phyloP scores from a whole-genome alignment of 2,113 vertebrate species.

The Columba janthina region DNA sequence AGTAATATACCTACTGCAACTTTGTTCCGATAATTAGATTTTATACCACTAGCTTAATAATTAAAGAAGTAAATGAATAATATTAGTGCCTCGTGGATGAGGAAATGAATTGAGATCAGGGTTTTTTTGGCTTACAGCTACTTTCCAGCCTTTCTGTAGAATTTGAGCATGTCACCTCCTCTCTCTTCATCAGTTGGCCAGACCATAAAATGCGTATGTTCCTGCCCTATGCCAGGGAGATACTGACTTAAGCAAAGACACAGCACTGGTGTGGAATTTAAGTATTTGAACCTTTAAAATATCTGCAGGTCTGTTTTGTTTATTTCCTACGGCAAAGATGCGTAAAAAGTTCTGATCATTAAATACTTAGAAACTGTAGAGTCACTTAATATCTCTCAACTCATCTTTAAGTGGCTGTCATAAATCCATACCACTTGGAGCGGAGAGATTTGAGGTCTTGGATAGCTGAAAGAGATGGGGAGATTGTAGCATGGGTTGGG shows the following conservation, averaged over 20 bases:
- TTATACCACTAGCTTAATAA: not conserved
- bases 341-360: not conserved
- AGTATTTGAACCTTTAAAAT: not conserved
- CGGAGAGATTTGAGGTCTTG: not conserved
- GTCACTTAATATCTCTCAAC: not conserved
- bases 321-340: not conserved
- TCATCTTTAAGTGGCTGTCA: not conserved
- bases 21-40: not conserved
- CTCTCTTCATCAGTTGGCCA: not conserved
- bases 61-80: not conserved
- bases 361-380: not conserved
- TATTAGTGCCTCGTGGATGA: not conserved
- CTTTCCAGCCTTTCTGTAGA: not conserved
- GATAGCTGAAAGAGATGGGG: not conserved
- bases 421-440: not conserved
- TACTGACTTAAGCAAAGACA: not conserved
- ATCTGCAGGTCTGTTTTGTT: fast-evolving
- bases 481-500: not conserved
- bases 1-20: not conserved
- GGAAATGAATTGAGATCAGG: not conserved
- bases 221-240: not conserved
- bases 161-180: not conserved
- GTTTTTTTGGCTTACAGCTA: not conserved
- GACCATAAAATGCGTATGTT: not conserved
- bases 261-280: not conserved